Evolutionary conservation across 2,888 invertebrate genomes (phyloP).

Genomic region (Phrixothrix hirtus): DNA sequence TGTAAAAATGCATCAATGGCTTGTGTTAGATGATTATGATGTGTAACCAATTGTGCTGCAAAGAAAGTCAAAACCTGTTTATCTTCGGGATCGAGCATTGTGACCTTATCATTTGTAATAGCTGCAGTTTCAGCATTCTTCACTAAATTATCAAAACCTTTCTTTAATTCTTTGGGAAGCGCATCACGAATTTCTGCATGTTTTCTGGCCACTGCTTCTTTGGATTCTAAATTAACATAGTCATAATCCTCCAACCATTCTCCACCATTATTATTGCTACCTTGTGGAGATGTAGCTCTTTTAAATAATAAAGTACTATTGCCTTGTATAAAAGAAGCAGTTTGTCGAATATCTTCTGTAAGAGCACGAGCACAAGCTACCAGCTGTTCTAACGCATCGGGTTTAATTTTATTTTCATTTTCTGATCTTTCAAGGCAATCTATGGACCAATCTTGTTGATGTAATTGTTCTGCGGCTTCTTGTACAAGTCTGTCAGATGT

Average conservation of each 20-base stretch:
- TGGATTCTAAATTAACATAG: constrained; percentile 84
- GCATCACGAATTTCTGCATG: constrained; percentile 74
- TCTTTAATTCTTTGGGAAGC: constrained; percentile 72
- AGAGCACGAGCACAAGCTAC: constrained; percentile 85
- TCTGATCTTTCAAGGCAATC: constrained; percentile 33
- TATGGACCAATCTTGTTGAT: constrained; percentile 75
- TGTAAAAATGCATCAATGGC: constrained; percentile 91
- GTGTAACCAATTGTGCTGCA: constrained; percentile 82
- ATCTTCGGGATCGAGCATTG: constrained; percentile 75
- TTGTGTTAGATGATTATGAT: constrained; percentile 81
- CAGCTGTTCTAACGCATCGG: constrained; percentile 86
- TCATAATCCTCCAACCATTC: constrained; percentile 87
- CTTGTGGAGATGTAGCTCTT: constrained; percentile 57
- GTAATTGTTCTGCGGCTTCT: constrained; percentile 74
- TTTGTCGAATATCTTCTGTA: constrained; percentile 86
- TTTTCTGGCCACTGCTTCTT: constrained; percentile 70
- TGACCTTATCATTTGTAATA: constrained; percentile 60
- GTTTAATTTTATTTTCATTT: constrained; percentile 61
- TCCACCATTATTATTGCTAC: constrained; percentile 54
- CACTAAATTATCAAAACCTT: constrained; percentile 75
- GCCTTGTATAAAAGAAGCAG: constrained; percentile 88
- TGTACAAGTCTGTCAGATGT: constrained; percentile 81
- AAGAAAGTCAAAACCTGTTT: constrained; percentile 85
- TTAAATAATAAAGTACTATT: constrained; percentile 80
- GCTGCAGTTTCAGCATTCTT: constrained; percentile 71